These are phyloP conservation scores for Megalonaias nervosa DNA, from an alignment of 1,140 invertebrate species.

Conservation along the genomic window DNA sequence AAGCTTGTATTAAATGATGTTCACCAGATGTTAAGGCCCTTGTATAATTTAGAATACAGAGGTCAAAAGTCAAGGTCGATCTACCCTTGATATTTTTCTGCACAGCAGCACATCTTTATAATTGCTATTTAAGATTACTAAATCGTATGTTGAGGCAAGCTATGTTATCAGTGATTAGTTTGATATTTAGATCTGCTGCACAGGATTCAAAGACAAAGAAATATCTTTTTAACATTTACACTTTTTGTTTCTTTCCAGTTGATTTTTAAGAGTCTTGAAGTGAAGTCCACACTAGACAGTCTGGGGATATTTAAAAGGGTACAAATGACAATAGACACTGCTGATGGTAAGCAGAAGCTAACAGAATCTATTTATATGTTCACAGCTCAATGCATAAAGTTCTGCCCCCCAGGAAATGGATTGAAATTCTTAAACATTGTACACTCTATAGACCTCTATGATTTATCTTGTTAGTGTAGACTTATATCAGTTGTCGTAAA, in stretches of 20 bases:
- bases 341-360: constrained; percentile 69
- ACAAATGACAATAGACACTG: constrained; percentile 87
- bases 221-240: not conserved
- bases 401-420: too few species aligned
- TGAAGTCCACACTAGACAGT: constrained; percentile 80
- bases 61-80: too few species aligned
- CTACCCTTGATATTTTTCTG: too few species aligned
- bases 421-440: not conserved
- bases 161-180: too few species aligned
- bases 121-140: too few species aligned
- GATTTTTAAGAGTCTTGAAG: constrained; percentile 73
- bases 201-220: too few species aligned
- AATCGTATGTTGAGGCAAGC: too few species aligned
- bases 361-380: not conserved
- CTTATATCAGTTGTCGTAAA: not conserved
- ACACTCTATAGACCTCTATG: not conserved
- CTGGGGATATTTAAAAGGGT: constrained; percentile 89
- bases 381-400: not conserved
- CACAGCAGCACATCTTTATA: too few species aligned
- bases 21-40: too few species aligned
- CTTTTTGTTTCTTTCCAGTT: constrained; percentile 66
- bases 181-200: too few species aligned
- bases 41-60: too few species aligned
- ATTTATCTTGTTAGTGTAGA: not conserved
- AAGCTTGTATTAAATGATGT: too few species aligned